Percentiles rank a stretch among this genome's conserved stretches.
phyloP scores from a whole-genome alignment of 2,888 invertebrate genomes.

The Physocephala rufipes region DNA sequence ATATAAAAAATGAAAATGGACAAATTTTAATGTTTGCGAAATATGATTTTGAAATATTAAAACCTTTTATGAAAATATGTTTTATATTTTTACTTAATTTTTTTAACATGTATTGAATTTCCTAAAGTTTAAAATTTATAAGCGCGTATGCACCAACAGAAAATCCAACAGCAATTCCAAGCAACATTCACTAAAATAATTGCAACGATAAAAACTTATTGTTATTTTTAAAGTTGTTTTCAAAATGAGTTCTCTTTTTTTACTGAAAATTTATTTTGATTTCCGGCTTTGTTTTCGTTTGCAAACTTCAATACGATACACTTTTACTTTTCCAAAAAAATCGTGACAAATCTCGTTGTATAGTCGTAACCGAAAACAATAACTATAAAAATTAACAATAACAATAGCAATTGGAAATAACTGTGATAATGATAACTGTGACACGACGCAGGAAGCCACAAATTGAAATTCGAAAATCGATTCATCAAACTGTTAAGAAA shows the following conservation, averaged over 20 bases:
- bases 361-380: conserved; percentile 8
- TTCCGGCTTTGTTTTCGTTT: conserved; percentile 2
- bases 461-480: background rate
- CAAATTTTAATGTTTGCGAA: background rate
- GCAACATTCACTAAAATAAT: background rate
- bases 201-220: background rate
- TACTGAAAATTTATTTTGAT: background rate
- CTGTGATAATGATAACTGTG: background rate
- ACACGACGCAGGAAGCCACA: background rate
- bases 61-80: too few relatives aligned
- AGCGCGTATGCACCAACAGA: background rate
- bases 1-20: too few relatives aligned
- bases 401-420: background rate
- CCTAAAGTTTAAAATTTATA: background rate
- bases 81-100: too few relatives aligned
- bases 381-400: background rate
- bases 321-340: background rate
- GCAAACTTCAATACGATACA: background rate
- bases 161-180: background rate
- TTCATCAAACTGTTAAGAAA: conserved; percentile 20
- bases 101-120: too few relatives aligned
- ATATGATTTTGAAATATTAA: background rate
- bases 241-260: background rate
- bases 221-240: background rate
- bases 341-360: conserved; percentile 14